Percentiles rank a stretch among this genome's conserved stretches.
These are phyloP conservation scores for Branchinecta lynchi DNA, from an alignment of 1,140 invertebrate species.

Conservation along the genomic window DNA sequence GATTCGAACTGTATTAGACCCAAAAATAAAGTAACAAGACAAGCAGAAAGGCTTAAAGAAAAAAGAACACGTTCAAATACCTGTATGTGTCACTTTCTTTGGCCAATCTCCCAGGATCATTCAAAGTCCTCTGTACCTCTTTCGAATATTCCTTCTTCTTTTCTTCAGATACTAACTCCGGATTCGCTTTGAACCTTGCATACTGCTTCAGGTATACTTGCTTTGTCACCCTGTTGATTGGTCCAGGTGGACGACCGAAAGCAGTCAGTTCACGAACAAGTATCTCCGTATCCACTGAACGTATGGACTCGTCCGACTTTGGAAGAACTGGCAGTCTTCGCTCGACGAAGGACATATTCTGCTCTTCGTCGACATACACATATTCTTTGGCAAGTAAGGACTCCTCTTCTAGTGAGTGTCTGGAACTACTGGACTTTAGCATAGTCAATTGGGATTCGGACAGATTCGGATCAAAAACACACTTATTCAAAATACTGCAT, in stretches of 20 bases:
- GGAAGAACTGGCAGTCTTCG: not conserved
- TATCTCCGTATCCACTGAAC: not conserved
- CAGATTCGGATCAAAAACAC: too few relatives aligned
- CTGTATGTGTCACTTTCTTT: not conserved
- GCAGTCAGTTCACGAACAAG: not conserved
- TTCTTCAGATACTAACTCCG: not conserved
- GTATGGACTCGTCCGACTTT: not conserved
- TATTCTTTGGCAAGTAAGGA: too few relatives aligned
- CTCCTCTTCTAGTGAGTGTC: too few relatives aligned
- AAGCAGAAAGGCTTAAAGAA: too few relatives aligned
- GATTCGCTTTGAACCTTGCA: not conserved
- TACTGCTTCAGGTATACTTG: not conserved
- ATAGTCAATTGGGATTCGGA: too few relatives aligned
- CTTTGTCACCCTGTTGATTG: not conserved
- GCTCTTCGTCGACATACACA: not conserved
- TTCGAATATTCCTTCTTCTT: slow-evolving; percentile 6
- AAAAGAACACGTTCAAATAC: too few relatives aligned
- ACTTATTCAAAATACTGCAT: too few relatives aligned
- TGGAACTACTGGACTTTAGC: too few relatives aligned
- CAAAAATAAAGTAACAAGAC: too few relatives aligned
- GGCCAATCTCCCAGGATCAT: not conserved
- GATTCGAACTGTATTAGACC: too few relatives aligned
- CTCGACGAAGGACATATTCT: not conserved
- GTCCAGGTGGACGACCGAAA: not conserved
- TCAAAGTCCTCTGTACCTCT: not conserved